Evolutionary conservation across 1,140 invertebrate genomes (phyloP), one percentile per base, ranked within the genome.

Genomic region (Trinorchestia longiramus): DNA sequence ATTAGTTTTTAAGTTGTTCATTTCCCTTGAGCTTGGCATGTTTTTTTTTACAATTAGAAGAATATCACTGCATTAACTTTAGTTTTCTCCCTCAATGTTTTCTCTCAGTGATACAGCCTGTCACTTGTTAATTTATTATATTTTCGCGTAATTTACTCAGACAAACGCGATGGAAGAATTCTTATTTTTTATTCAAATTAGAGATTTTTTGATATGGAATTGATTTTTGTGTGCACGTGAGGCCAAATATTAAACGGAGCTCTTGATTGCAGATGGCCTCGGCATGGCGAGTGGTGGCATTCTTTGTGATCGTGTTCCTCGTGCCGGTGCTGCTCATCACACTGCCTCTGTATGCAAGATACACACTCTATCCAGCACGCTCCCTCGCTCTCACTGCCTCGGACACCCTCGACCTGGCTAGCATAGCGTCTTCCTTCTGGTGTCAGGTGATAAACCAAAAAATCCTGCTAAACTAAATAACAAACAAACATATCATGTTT

Each of bases 271-370:
- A 96, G 96, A 96, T 96, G 96, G 95, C 96, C n/a, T 96, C 96
- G 43, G 96, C 96, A 45, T 96, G 96, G 96, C 90, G 96, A 42
- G 96, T 96, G 57, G 96, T 96, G 92, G 96, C 96, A 36, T 96
- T 96, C 96, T 96, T 96, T 96, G 36, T 96, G 95, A 96, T 96
- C 43, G 96, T 96, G 96, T 96, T 96, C 44, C 95, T 96, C 4
- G 87, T 96, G 91, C 96, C 96, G 43, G 96, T 96, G 11, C 87
- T 96, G n/a, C 95, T 96, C 57, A 96, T 96, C 95, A 96, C 96
- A 43, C 96, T 96, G 43, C 96, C 96, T 19, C 96, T 96, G 95
- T 96, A 96, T 87, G 96, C 96, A 53, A 95, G 96, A 43, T 96
- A 96, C 87, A 96, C 96, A 53, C 96, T 96, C 96, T 96, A 96